phyloP scores from a whole-genome alignment of 2,797 vertebrate species.

The Callimico goeldii region DNA sequence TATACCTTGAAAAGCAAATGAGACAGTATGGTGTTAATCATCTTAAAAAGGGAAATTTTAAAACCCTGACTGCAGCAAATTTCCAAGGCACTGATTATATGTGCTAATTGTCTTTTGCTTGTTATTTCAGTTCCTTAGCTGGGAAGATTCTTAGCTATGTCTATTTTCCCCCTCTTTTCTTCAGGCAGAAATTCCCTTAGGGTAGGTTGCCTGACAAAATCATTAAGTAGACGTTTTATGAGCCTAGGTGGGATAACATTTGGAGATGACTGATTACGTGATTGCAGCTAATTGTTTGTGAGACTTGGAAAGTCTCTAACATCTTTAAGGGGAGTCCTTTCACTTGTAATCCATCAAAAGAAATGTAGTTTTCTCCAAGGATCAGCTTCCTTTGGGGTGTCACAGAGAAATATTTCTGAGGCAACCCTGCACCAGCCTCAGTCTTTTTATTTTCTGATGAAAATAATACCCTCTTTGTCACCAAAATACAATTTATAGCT shows the following conservation, averaged over 20 bases:
- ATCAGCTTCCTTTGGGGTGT: slow-evolving; percentile 54
- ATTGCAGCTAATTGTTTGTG: slow-evolving; percentile 76
- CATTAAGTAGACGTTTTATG: slow-evolving; percentile 77
- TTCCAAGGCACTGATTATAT: slow-evolving; percentile 70
- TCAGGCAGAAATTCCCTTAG: slow-evolving; percentile 71
- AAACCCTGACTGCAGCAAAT: slow-evolving; percentile 9
- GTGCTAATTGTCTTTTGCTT: slow-evolving; percentile 79
- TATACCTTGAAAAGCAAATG: slow-evolving; percentile 53
- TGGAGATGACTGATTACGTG: slow-evolving; percentile 77
- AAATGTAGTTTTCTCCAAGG: slow-evolving; percentile 41
- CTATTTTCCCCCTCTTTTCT: slow-evolving; percentile 45
- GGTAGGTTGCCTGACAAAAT: slow-evolving; percentile 74
- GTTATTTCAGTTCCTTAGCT: slow-evolving; percentile 72
- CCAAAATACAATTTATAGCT: slow-evolving; percentile 55
- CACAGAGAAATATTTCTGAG: slow-evolving; percentile 68
- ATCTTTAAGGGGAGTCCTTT: slow-evolving; percentile 75
- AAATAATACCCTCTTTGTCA: slow-evolving; percentile 55
- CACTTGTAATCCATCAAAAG: slow-evolving; percentile 29
- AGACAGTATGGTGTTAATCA: slow-evolving; percentile 20
- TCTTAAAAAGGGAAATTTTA: slow-evolving; percentile 46
- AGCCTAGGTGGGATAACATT: slow-evolving; percentile 77
- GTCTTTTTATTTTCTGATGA: slow-evolving; percentile 55
- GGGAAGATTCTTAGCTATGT: slow-evolving; percentile 69
- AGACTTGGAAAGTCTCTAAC: slow-evolving; percentile 67
- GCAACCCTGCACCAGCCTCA: slow-evolving; percentile 30